Evolutionary conservation across 1,140 invertebrate species (phyloP).

Genomic region (Pissodes strobi): DNA sequence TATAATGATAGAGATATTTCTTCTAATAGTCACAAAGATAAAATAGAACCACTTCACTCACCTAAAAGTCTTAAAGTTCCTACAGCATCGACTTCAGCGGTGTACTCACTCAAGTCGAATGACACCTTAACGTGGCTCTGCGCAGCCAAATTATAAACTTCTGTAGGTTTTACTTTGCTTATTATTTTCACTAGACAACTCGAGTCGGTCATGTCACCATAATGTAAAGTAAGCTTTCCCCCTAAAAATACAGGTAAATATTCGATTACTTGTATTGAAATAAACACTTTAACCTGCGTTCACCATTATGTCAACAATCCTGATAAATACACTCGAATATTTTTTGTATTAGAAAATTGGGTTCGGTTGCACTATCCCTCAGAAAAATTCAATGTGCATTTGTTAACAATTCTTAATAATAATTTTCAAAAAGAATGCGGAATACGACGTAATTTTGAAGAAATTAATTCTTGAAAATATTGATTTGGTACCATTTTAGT

Average conservation of each 20-base stretch:
- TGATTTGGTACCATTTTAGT: too few species aligned
- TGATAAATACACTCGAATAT: too few species aligned
- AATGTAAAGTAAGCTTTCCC: constrained; percentile 92
- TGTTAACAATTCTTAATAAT: too few species aligned
- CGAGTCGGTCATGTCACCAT: constrained; percentile 98
- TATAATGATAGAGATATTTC: too few species aligned
- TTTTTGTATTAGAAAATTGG: too few species aligned
- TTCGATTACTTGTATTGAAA: not conserved
- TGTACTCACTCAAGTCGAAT: constrained; percentile 98
- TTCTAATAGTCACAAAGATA: too few species aligned
- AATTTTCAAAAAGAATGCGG: too few species aligned
- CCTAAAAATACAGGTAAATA: constrained; percentile 4
- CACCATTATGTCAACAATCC: not conserved
- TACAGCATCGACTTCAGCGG: constrained; percentile 98
- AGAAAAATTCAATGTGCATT: too few species aligned
- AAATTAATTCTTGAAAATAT: too few species aligned
- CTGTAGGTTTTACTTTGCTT: constrained; percentile 77
- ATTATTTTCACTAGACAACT: constrained; percentile 97
- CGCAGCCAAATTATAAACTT: constrained; percentile 99
- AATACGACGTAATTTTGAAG: too few species aligned
- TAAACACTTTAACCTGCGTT: not conserved
- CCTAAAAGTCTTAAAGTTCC: constrained; percentile 88
- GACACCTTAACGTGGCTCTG: constrained; percentile 98
- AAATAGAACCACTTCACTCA: not conserved
- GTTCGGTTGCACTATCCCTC: too few species aligned